Evolutionary conservation across 1,140 invertebrate genomes (phyloP).

Genomic region (Pseudomyrmex gracilis): DNA sequence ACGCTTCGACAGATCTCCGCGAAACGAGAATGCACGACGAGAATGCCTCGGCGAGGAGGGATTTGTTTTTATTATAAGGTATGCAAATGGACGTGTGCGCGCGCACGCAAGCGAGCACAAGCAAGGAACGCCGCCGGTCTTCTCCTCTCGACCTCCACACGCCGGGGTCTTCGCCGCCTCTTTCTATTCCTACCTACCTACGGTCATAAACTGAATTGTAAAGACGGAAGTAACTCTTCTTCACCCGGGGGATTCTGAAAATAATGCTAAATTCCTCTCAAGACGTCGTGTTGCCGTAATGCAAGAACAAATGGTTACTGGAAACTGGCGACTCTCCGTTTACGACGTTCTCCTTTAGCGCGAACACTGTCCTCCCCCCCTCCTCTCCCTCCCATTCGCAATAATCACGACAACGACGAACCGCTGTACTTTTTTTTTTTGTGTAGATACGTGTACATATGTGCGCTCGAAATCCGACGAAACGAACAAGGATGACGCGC

Average conservation of each 20-base stretch:
- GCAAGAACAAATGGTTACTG: neutral
- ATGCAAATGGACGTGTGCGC: slow-evolving; percentile 46
- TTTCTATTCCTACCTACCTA: slow-evolving; percentile 23
- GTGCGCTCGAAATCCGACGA: slow-evolving; percentile 20
- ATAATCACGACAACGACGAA: slow-evolving; percentile 16
- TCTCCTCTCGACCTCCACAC: neutral
- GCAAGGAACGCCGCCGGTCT: slow-evolving; percentile 45
- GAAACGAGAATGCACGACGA: slow-evolving; percentile 48
- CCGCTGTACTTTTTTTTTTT: no score
- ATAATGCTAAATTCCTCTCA: slow-evolving; percentile 5
- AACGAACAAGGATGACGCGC: slow-evolving; percentile 19
- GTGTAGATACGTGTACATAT: no score
- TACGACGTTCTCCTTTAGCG: neutral
- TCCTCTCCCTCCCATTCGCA: neutral
- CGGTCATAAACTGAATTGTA: slow-evolving; percentile 47
- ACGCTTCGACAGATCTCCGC: slow-evolving; percentile 44
- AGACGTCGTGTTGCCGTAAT: neutral
- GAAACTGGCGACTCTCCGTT: neutral
- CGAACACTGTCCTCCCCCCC: neutral
- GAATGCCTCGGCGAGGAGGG: slow-evolving; percentile 23
- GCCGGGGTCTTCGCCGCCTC: slow-evolving; percentile 30
- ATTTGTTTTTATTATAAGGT: slow-evolving; percentile 69
- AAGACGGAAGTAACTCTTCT: slow-evolving; percentile 40
- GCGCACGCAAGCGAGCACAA: neutral
- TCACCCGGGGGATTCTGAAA: slow-evolving; percentile 6